A percentile compares a stretch with the other conserved stretches of the same genome.
Conservation (phyloP, 2,113 vertebrate species). For the Pedionomus torquatus region DNA sequence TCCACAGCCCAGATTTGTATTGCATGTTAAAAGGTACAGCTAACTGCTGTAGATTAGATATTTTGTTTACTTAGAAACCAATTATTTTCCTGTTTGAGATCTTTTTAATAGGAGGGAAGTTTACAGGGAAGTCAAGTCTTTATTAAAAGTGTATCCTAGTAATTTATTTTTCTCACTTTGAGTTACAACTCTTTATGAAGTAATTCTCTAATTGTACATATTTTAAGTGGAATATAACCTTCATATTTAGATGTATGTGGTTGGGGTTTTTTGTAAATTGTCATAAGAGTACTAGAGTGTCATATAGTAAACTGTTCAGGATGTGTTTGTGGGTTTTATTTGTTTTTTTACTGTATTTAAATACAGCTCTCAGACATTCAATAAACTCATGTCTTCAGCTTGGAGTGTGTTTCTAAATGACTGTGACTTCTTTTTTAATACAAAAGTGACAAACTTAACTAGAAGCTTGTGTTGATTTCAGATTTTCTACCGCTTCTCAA, state of each 20-base stretch:
- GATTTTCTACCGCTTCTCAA: background rate
- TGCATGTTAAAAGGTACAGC: background rate
- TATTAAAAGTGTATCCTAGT: background rate
- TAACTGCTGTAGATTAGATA: background rate
- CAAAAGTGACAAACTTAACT: background rate
- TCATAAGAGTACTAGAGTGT: slow-evolving; percentile 18
- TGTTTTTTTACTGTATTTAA: slow-evolving; percentile 54
- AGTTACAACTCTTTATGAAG: slow-evolving; percentile 19
- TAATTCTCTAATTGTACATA: slow-evolving; percentile 43
- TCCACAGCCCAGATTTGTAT: background rate
- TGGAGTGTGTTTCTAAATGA: background rate
- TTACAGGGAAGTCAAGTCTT: background rate
- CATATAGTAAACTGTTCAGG: background rate
- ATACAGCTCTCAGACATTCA: slow-evolving; percentile 56
- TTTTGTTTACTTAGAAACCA: background rate
- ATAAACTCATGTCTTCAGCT: slow-evolving; percentile 69
- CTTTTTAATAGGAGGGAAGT: background rate
- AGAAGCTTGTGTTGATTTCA: background rate
- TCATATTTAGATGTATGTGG: slow-evolving; percentile 36
- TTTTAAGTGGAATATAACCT: slow-evolving; percentile 63
- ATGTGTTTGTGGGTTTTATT: background rate
- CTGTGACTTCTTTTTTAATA: background rate
- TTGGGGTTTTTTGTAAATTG: slow-evolving; percentile 25
- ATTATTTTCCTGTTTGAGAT: background rate
- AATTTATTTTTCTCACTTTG: slow-evolving; percentile 32